phyloP scores from a whole-genome alignment of 2,888 invertebrate genomes.

The Erannis defoliaria region DNA sequence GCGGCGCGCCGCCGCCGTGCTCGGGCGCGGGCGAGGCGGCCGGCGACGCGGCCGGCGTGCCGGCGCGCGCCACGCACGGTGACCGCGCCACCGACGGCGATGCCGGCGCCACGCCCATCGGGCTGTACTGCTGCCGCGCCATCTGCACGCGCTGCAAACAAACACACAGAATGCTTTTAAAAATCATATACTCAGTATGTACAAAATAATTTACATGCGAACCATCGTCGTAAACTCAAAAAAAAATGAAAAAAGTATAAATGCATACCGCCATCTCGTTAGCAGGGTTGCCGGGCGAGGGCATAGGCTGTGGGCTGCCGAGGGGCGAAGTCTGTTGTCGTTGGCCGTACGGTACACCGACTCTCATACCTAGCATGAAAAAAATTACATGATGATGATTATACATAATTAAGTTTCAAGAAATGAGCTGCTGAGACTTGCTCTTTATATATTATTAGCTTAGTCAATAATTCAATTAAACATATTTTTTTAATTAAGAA shows the following conservation, averaged over 20 bases:
- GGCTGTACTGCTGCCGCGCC: constrained; percentile 82
- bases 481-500: too few relatives aligned
- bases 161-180: not conserved
- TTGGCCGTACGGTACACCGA: constrained; percentile 75
- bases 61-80: constrained; percentile 81
- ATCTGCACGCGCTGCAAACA: constrained; percentile 75
- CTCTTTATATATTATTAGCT: too few relatives aligned
- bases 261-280: constrained; percentile 68
- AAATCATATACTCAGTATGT: not conserved
- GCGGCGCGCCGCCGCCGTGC: constrained; percentile 68
- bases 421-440: too few relatives aligned
- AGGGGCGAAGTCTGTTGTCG: constrained; percentile 82
- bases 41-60: constrained; percentile 74
- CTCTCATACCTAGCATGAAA: constrained; percentile 72
- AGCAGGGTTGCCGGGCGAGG: constrained; percentile 78
- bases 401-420: too few relatives aligned
- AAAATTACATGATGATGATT: not conserved
- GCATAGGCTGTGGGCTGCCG: constrained; percentile 82
- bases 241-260: not conserved
- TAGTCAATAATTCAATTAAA: too few relatives aligned
- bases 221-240: too few relatives aligned
- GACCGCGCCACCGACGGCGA: constrained; percentile 86
- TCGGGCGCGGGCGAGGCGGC: constrained; percentile 77
- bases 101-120: constrained; percentile 84
- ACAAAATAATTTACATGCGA: too few relatives aligned